Evolutionary conservation across 2,113 vertebrate genomes (phyloP).

Genomic region (Chaetodon auriga): DNA sequence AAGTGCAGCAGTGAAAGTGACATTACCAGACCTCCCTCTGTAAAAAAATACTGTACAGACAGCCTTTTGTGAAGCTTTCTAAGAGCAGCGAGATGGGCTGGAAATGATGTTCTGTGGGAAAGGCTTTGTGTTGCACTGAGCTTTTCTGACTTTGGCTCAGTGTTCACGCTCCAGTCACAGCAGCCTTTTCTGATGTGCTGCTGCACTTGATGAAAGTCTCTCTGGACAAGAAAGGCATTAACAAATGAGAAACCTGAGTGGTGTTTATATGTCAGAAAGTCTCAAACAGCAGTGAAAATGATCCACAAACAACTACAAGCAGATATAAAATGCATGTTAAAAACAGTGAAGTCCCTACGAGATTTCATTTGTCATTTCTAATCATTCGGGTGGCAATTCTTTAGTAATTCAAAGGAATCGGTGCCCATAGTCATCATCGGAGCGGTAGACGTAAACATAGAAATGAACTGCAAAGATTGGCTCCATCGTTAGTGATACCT

Average conservation of each 20-base stretch:
- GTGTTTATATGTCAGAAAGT: neutral
- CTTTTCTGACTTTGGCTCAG: neutral
- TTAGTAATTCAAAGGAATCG: too few species aligned
- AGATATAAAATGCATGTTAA: too few species aligned
- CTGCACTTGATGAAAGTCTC: neutral
- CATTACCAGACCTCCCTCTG: slow-evolving; percentile 12
- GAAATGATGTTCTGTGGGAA: neutral
- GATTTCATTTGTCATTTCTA: too few species aligned
- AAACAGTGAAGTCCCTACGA: too few species aligned
- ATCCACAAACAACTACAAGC: too few species aligned
- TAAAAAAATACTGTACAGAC: neutral
- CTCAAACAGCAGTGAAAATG: too few species aligned
- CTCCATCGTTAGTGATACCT: too few species aligned
- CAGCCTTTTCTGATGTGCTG: neutral
- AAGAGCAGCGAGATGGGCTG: neutral
- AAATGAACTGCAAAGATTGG: too few species aligned
- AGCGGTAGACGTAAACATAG: too few species aligned
- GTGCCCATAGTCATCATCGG: too few species aligned
- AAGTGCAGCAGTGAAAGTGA: slow-evolving; percentile 35
- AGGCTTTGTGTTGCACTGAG: neutral
- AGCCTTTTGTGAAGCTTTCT: neutral
- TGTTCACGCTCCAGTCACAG: neutral
- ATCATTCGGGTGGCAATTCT: too few species aligned
- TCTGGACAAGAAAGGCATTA: neutral
- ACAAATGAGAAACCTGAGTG: too few species aligned